Percentiles rank a stretch among this genome's conserved stretches.
Conservation (phyloP, 2,888 invertebrate species). For the Galeruca laticollis region DNA sequence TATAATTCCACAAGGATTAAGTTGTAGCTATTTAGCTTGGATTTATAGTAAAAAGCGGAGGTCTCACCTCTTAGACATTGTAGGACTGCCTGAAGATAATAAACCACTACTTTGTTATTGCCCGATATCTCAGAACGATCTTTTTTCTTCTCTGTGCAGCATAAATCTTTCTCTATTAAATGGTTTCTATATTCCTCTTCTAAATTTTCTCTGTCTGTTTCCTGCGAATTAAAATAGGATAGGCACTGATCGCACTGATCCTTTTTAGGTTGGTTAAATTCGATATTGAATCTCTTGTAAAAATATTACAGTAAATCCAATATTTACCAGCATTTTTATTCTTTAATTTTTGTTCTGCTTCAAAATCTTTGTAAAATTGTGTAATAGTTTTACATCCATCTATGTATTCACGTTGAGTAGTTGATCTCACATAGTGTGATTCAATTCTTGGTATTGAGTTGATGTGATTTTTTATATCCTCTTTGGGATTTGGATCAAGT, state of each 20-base stretch:
- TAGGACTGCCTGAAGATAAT: slow-evolving; percentile 23
- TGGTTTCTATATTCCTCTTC: slow-evolving; percentile 1
- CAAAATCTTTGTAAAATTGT: neutral
- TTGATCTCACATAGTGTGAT: slow-evolving; percentile 8
- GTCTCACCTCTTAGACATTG: slow-evolving; percentile 23
- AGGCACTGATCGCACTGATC: slow-evolving; percentile 19
- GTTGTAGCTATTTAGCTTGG: slow-evolving; percentile 16
- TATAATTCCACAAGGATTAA: no score
- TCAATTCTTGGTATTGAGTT: slow-evolving; percentile 15
- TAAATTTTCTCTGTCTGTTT: neutral
- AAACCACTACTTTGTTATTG: slow-evolving; percentile 14
- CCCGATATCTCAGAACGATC: slow-evolving; percentile 1
- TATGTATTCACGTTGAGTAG: neutral
- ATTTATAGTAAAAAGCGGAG: slow-evolving; percentile 24
- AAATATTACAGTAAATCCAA: slow-evolving; percentile 7
- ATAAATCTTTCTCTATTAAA: slow-evolving; percentile 10
- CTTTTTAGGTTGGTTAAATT: slow-evolving; percentile 10
- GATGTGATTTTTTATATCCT: neutral
- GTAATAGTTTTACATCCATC: neutral
- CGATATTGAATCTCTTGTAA: slow-evolving; percentile 18
- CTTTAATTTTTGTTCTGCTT: neutral
- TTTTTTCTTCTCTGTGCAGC: neutral
- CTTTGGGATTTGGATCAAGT: no score
- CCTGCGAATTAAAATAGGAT: neutral
- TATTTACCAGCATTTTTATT: neutral